Evolutionary conservation across 2,113 vertebrate species (phyloP), one percentile per base, ranked within the genome.

Genomic region (Myotis brandtii): DNA sequence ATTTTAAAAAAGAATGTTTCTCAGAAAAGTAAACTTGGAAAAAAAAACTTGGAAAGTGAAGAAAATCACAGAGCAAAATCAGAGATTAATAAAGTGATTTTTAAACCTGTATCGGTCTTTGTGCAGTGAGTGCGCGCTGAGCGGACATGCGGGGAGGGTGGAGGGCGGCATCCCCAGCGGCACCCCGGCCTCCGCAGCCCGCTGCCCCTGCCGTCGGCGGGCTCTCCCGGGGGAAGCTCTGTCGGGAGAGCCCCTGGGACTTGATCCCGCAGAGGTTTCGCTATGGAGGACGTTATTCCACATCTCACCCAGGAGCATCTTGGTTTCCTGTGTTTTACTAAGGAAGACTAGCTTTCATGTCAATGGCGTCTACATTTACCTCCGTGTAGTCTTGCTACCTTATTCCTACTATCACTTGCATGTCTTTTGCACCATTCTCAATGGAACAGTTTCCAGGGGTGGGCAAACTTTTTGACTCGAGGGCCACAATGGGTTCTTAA

Each of bases 11-110:
- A 43, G 43, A 43, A 46, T 11, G 32, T 90, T 94, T 91, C 43
- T 95, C 23, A 48, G 13, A 40, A 40, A 93, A 91, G 54, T 69
- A 95, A 88, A 85, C 52, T 77, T 43, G 27, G 69, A 75, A 86
- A 62, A 75, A 80, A 94, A 64, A 89, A 52, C 37, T 52, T 86
- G 25, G 59, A 86, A 82, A 91, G 83, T 37, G 37, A 12, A 37
- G 20, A 52, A 59, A 50, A 75, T 48, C 59, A 75, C 32, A 76
- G 13, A 76, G 40, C 54, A 84, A 89, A 93, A 84, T 67, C 34
- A 83, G 27, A 84, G 50, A 21, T 17, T 75, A 72, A 69, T 32
- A 32, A 73, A 93, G n/a, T 82, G 52, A 56, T 76, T 90, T 48
- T 52, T 73, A 14, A 64, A 64, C 13, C 5, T 2, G 27, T 34